Percentiles rank a stretch among this genome's conserved stretches.
Conservation (phyloP, 2,113 vertebrate species). For the Chlamydotis undulata region DNA sequence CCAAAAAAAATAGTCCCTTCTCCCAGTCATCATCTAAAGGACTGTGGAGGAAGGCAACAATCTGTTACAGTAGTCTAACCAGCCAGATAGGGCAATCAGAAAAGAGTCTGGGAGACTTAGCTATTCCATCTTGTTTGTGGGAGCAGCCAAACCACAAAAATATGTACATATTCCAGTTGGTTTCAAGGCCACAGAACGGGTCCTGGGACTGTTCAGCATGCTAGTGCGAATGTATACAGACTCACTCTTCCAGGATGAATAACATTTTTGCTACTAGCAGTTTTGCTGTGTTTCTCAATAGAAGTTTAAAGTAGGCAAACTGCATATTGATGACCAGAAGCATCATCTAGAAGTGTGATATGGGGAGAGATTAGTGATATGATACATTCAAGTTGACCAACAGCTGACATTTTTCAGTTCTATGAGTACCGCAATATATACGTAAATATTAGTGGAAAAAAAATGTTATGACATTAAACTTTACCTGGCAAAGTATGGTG, state of each 20-base stretch:
- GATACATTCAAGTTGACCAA: background rate
- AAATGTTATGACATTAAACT: background rate
- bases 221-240: background rate
- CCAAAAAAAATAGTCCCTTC: background rate
- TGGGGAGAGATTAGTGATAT: background rate
- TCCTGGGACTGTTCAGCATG: background rate
- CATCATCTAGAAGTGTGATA: background rate
- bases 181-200: background rate
- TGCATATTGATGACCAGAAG: background rate
- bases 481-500: background rate
- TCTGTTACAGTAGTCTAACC: background rate
- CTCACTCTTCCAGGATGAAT: background rate
- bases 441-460: background rate
- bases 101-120: background rate
- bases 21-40: background rate
- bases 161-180: fast-evolving
- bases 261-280: background rate
- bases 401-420: background rate
- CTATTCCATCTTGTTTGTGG: background rate
- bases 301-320: background rate
- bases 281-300: background rate
- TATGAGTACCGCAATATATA: background rate
- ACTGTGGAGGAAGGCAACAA: background rate
- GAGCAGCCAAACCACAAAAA: background rate
- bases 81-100: background rate